phyloP scores from a whole-genome alignment of 2,888 invertebrate species.

The Athrips mouffetella region DNA sequence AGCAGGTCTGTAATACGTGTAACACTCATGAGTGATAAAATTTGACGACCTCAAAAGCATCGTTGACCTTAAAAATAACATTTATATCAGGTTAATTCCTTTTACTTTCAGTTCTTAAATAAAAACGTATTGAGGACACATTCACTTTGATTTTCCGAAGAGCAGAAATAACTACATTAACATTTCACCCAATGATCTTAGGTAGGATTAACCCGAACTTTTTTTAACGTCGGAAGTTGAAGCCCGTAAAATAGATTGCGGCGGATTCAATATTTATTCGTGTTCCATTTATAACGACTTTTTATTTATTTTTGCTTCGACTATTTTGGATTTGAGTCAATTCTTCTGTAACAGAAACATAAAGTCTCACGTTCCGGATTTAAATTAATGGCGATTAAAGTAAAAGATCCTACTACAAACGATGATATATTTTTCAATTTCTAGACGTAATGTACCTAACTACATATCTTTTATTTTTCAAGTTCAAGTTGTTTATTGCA shows the following conservation, averaged over 20 bases:
- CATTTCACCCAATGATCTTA: conserved; percentile 12
- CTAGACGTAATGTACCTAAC: too few relatives aligned
- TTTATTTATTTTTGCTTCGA: conserved; percentile 25
- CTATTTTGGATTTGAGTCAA: conserved; percentile 27
- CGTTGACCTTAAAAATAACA: too few relatives aligned
- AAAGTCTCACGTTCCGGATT: not conserved
- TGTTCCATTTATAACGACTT: conserved; percentile 1
- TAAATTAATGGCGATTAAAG: too few relatives aligned
- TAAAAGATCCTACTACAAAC: too few relatives aligned
- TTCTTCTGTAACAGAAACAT: not conserved
- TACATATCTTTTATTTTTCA: too few relatives aligned
- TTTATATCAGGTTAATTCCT: not conserved
- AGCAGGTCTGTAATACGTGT: too few relatives aligned
- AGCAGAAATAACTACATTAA: conserved; percentile 1
- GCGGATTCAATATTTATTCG: conserved; percentile 10
- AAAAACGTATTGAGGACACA: not conserved
- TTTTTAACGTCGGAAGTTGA: conserved; percentile 11
- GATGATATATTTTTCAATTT: too few relatives aligned
- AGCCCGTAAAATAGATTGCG: conserved; percentile 14
- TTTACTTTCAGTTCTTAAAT: not conserved
- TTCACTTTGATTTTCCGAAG: not conserved
- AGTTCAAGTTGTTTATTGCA: too few relatives aligned
- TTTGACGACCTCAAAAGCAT: not conserved
- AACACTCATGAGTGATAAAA: not conserved
- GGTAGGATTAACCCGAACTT: conserved; percentile 4